Evolutionary conservation across 1,140 invertebrate genomes (phyloP).

Genomic region (Latrodectus geometricus): DNA sequence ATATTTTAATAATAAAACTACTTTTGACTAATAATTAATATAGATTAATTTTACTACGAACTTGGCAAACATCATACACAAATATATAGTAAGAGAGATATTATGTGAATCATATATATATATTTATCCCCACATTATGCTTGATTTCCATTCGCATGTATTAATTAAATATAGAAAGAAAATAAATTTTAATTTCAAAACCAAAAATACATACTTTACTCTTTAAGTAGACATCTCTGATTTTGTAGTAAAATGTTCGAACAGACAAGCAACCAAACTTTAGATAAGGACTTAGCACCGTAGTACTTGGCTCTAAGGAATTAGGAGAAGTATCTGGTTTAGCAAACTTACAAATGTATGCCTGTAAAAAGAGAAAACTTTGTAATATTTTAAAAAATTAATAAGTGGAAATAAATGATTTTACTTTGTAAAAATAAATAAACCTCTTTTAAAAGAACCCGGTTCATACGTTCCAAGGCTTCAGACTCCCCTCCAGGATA

Average conservation of each 20-base stretch:
- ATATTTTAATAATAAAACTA: too few relatives aligned
- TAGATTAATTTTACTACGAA: too few relatives aligned
- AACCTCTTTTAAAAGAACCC: constrained; percentile 24
- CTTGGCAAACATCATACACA: too few relatives aligned
- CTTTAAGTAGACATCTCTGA: constrained; percentile 44
- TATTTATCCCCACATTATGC: too few relatives aligned
- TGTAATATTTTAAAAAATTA: not conserved
- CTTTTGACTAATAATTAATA: too few relatives aligned
- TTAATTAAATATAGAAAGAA: not conserved
- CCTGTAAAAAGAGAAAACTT: not conserved
- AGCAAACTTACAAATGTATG: constrained; percentile 55
- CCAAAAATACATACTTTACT: constrained; percentile 29
- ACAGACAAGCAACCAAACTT: constrained; percentile 57
- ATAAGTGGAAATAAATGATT: not conserved
- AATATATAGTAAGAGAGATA: too few relatives aligned
- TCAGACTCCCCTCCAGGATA: constrained; percentile 54
- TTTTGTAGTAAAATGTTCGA: constrained; percentile 35
- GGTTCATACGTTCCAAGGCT: constrained; percentile 23
- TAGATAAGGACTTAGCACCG: constrained; percentile 55
- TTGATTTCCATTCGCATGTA: too few relatives aligned
- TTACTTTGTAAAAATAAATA: not conserved
- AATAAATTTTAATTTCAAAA: not conserved
- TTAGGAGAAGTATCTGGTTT: constrained; percentile 57
- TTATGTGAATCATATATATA: too few relatives aligned
- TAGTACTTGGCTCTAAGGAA: constrained; percentile 50